Conservation (phyloP, 2,113 vertebrate genomes). For the Ceratotherium simum region DNA sequence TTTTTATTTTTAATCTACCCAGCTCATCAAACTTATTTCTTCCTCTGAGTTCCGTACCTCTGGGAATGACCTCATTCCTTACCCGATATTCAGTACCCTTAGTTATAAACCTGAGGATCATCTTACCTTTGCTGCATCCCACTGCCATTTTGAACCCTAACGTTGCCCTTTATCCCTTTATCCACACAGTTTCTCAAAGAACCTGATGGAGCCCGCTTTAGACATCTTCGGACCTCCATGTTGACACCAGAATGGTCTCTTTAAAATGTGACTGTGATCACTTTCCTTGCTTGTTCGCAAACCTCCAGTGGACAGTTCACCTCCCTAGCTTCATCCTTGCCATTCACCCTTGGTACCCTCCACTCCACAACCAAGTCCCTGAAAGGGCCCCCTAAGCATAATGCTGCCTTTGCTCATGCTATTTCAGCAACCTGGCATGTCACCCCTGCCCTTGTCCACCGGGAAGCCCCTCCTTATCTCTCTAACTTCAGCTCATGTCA, state of each 20-base stretch:
- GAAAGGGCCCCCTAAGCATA: not conserved
- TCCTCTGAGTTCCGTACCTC: not conserved
- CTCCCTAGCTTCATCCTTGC: not conserved
- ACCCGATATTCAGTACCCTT: not conserved
- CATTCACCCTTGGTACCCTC: not conserved
- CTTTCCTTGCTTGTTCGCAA: not conserved
- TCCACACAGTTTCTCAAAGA: not conserved
- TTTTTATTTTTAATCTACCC: not conserved
- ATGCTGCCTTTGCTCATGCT: rapidly evolving
- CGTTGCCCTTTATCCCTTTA: not conserved
- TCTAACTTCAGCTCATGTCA: not conserved
- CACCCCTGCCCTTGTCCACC: too few species aligned
- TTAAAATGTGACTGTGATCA: not conserved
- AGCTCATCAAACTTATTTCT: not conserved
- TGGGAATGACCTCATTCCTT: not conserved
- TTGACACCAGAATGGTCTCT: not conserved
- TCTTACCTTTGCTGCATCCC: not conserved
- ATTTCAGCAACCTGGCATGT: rapidly evolving
- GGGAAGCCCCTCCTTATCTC: not conserved
- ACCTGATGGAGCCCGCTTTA: not conserved
- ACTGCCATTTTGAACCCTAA: too few species aligned
- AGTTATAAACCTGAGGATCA: not conserved
- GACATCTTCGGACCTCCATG: not conserved
- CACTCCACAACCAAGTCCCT: not conserved
- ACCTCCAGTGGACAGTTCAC: not conserved